Conservation (phyloP, 2,888 invertebrate species). For the Yponomeuta evonymella region DNA sequence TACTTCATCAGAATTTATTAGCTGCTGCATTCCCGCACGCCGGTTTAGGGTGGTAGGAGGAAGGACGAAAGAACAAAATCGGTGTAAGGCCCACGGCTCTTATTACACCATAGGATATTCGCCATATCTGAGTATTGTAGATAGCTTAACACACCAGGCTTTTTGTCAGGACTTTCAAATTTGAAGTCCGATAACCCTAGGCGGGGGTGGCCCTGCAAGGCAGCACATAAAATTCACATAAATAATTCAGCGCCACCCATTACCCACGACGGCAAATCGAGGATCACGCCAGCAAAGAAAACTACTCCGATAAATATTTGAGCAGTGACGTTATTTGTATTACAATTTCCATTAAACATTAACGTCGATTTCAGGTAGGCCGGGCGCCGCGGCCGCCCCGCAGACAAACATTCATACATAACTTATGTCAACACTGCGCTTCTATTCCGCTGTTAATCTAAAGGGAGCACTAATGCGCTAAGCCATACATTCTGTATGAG, state of each 20-base stretch:
- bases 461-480: constrained; percentile 50
- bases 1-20: no score
- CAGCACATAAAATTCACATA: constrained; percentile 66
- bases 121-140: no score
- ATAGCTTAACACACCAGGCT: no score
- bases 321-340: constrained; percentile 69
- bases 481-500: constrained; percentile 48
- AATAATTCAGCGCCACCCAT: constrained; percentile 65
- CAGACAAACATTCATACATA: constrained; percentile 51
- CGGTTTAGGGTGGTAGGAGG: no score
- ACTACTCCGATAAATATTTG: constrained; percentile 68
- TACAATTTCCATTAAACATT: constrained; percentile 73
- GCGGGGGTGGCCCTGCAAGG: constrained; percentile 30
- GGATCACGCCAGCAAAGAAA: constrained; percentile 46
- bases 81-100: no score
- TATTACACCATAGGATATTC: no score
- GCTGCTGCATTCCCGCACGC: no score
- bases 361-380: constrained; percentile 55
- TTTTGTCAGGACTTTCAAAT: no score
- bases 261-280: constrained; percentile 41
- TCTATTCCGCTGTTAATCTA: constrained; percentile 52
- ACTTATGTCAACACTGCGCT: constrained; percentile 46
- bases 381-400: constrained; percentile 27
- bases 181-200: constrained; percentile 41
- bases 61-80: no score